These are phyloP conservation scores for Dolomedes plantarius DNA, from an alignment of 2,888 invertebrate genomes.

Conservation along the genomic window DNA sequence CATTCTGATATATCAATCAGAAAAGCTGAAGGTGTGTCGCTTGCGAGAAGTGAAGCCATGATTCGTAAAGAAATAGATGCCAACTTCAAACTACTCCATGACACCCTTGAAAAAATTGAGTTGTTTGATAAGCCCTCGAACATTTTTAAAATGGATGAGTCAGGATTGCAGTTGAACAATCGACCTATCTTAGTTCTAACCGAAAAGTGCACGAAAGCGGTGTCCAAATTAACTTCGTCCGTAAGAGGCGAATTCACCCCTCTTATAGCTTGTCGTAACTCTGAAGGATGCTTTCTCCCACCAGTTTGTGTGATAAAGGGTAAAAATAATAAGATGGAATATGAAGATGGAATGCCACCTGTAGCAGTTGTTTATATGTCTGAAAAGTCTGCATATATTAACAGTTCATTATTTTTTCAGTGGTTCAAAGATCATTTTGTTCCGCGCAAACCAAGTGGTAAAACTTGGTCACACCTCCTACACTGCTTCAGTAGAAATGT, in stretches of 20 bases:
- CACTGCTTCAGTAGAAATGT: conserved; percentile 8
- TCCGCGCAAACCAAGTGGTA: conserved; percentile 5
- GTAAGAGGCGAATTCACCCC: conserved; percentile 2
- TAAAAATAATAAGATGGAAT: not conserved
- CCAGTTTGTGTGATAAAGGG: conserved; percentile 1
- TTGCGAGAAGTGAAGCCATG: too few relatives aligned
- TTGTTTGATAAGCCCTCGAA: too few relatives aligned
- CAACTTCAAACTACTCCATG: too few relatives aligned
- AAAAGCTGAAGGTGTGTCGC: too few relatives aligned
- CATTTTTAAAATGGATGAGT: too few relatives aligned
- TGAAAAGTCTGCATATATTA: conserved; percentile 12
- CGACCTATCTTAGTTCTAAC: not conserved
- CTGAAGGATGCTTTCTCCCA: too few relatives aligned
- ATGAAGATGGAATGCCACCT: too few relatives aligned
- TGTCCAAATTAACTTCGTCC: not conserved
- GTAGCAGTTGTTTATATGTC: not conserved
- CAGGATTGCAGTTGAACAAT: not conserved
- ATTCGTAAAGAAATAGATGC: too few relatives aligned
- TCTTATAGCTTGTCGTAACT: not conserved
- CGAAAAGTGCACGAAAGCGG: not conserved
- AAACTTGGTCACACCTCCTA: conserved; percentile 1
- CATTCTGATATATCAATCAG: too few relatives aligned
- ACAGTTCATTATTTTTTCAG: conserved; percentile 9
- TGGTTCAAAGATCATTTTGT: conserved; percentile 2
- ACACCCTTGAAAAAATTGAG: too few relatives aligned